A percentile compares a stretch with the other conserved stretches of the same genome.
Evolutionary conservation across 2,797 vertebrate species (phyloP).

Genomic region (Parambassis ranga): DNA sequence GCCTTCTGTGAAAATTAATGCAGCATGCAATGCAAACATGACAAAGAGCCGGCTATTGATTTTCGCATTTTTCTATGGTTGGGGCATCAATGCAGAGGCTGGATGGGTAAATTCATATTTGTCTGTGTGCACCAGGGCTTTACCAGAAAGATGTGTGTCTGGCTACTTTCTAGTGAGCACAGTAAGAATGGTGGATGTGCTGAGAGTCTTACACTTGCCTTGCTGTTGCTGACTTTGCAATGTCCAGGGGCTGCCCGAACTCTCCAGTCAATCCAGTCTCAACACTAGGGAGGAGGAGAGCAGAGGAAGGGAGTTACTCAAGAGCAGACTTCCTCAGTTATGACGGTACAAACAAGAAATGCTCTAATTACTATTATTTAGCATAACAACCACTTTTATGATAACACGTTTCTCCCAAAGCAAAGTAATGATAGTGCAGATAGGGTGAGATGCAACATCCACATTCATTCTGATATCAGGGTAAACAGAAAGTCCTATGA

Average conservation of each 20-base stretch:
- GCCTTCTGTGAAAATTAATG: conserved; percentile 49
- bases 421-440: conserved; percentile 7
- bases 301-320: conserved; percentile 20
- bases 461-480: background rate
- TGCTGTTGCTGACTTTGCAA: conserved; percentile 60
- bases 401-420: conserved; percentile 13
- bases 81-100: background rate
- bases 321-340: conserved; percentile 3
- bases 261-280: conserved; percentile 48
- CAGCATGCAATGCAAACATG: conserved; percentile 45
- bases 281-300: conserved; percentile 6
- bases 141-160: background rate
- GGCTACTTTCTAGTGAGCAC: conserved; percentile 13
- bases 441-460: background rate
- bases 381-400: conserved; percentile 18
- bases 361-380: conserved; percentile 15
- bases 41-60: conserved; percentile 47
- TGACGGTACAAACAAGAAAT: background rate
- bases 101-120: conserved; percentile 10
- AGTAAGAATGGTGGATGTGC: conserved; percentile 27
- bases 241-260: conserved; percentile 48
- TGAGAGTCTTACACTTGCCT: conserved; percentile 47
- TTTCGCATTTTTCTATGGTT: conserved; percentile 29
- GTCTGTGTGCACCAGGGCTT: background rate
- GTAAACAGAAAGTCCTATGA: background rate